Percentiles rank a stretch among this genome's conserved stretches.
These are phyloP conservation scores for Microtus pennsylvanicus DNA, from an alignment of 2,113 vertebrate genomes.

Conservation along the genomic window DNA sequence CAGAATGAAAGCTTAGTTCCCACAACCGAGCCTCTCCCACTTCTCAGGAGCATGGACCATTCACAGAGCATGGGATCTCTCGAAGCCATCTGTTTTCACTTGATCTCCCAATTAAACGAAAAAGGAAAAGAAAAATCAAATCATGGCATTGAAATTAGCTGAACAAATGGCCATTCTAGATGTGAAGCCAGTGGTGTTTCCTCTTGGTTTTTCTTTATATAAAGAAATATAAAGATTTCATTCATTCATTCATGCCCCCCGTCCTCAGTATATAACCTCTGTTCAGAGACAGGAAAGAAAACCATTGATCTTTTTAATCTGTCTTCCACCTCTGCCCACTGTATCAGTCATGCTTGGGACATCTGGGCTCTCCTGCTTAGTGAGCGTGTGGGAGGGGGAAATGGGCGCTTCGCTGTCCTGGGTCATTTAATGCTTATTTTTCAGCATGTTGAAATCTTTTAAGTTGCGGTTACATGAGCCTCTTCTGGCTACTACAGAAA, in stretches of 20 bases:
- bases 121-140: not conserved
- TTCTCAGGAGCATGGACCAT: not conserved
- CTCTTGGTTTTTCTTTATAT: constrained; percentile 56
- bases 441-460: not conserved
- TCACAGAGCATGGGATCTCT: not conserved
- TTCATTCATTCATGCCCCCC: not conserved
- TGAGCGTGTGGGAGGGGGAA: not conserved
- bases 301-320: not conserved
- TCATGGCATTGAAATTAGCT: not conserved
- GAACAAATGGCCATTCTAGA: constrained; percentile 42
- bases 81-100: constrained; percentile 47
- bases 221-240: not conserved
- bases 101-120: not conserved
- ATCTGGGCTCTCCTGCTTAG: not conserved
- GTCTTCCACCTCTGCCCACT: not conserved
- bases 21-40: not conserved
- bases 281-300: not conserved
- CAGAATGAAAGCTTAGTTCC: not conserved
- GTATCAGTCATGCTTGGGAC: not conserved
- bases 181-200: not conserved
- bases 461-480: too few species aligned
- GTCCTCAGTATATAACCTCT: not conserved
- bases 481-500: not conserved
- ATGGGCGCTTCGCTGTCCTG: not conserved
- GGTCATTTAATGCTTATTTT: constrained; percentile 26